Conservation (phyloP, 2,888 invertebrate genomes). For the Melanophora roralis region DNA sequence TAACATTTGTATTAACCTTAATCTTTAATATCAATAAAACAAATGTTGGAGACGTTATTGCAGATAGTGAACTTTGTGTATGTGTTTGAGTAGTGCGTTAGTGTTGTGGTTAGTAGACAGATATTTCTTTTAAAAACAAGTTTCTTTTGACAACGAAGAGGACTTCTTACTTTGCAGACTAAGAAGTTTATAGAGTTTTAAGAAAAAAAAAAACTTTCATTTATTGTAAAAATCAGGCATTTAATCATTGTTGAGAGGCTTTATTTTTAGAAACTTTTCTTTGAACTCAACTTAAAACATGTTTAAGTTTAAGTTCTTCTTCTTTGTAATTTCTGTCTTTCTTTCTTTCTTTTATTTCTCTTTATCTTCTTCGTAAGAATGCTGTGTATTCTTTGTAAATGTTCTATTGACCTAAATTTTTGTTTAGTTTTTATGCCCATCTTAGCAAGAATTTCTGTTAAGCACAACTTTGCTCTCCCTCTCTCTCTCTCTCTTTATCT, state of each 20-base stretch:
- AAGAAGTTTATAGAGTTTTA: too few species aligned
- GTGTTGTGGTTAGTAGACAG: too few species aligned
- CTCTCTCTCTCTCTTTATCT: background rate
- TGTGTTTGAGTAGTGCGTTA: too few species aligned
- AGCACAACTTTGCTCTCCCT: background rate
- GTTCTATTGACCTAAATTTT: slow-evolving; percentile 50
- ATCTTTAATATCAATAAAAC: slow-evolving; percentile 40
- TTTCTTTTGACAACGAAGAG: slow-evolving; percentile 30
- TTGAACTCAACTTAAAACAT: too few species aligned
- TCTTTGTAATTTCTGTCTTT: too few species aligned
- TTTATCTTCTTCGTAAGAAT: background rate
- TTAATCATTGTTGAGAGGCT: background rate
- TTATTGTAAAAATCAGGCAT: background rate
- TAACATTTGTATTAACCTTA: slow-evolving; percentile 58
- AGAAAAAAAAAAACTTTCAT: background rate
- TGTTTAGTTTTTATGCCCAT: background rate
- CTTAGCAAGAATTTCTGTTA: background rate
- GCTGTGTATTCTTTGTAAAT: slow-evolving; percentile 13
- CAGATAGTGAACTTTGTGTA: too few species aligned
- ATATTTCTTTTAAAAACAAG: too few species aligned
- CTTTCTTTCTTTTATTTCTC: too few species aligned
- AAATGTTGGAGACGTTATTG: background rate
- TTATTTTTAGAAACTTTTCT: background rate
- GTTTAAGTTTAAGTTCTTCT: too few species aligned
- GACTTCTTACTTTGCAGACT: too few species aligned